These are phyloP conservation scores for Neoscelio sp. DNA, from an alignment of 2,888 invertebrate genomes.

Conservation along the genomic window DNA sequence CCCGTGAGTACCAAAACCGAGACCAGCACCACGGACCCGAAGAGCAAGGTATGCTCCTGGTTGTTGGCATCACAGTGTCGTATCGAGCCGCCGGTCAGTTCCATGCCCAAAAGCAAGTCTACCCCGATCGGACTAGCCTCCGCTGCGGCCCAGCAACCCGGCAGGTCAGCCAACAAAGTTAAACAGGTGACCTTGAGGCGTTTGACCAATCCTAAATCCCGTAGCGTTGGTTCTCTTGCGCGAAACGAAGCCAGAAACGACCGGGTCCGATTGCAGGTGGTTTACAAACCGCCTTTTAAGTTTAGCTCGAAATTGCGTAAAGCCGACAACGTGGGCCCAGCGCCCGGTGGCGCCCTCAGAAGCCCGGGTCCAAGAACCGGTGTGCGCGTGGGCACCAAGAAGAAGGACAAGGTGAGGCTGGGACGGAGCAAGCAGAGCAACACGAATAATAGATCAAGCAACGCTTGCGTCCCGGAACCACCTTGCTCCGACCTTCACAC, in stretches of 20 bases:
- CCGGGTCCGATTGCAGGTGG: conserved; percentile 89
- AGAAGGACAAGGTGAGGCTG: conserved; percentile 76
- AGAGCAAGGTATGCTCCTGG: conserved; percentile 95
- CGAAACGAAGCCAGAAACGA: conserved; percentile 85
- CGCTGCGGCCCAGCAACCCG: conserved; percentile 86
- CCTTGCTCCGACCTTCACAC: conserved; percentile 86
- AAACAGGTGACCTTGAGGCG: conserved; percentile 76
- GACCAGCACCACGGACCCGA: conserved; percentile 83
- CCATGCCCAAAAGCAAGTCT: conserved; percentile 92
- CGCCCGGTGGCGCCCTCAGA: conserved; percentile 78
- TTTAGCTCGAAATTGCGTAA: conserved; percentile 92
- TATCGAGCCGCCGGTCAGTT: conserved; percentile 77
- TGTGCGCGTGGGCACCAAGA: conserved; percentile 83
- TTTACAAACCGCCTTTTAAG: conserved; percentile 94
- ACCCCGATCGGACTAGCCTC: conserved; percentile 88
- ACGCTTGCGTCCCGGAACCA: conserved; percentile 73
- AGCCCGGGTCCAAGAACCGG: conserved; percentile 81
- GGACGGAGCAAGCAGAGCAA: conserved; percentile 66
- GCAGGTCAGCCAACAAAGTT: conserved; percentile 86
- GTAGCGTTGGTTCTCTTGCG: conserved; percentile 89
- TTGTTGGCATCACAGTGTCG: conserved; percentile 87
- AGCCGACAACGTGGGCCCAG: conserved; percentile 87
- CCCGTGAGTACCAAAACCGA: conserved; percentile 83
- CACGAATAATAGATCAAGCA: conserved; percentile 42
- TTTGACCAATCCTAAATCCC: conserved; percentile 84